Percentiles rank a stretch among this genome's conserved stretches.
phyloP scores from a whole-genome alignment of 2,888 invertebrate genomes.

The Dascillus cervinus region DNA sequence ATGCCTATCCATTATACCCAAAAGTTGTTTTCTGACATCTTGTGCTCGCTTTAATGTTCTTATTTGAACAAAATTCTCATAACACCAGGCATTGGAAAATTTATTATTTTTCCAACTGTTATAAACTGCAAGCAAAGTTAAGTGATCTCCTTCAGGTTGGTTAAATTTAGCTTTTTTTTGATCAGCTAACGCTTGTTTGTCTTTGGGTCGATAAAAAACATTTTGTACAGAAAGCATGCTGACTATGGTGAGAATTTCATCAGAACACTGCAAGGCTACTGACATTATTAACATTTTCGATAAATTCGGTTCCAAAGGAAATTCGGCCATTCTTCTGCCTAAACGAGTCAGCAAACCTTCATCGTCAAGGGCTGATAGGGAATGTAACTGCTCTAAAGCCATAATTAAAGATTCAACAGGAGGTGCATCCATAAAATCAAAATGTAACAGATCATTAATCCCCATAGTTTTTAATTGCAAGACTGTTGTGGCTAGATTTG shows the following conservation, averaged over 20 bases:
- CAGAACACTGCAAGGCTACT: conserved; percentile 93
- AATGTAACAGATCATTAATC: conserved; percentile 94
- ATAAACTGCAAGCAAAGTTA: conserved; percentile 95
- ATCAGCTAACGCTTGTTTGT: conserved; percentile 94
- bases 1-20: conserved; percentile 96
- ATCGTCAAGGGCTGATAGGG: conserved; percentile 92
- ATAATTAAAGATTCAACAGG: conserved; percentile 96
- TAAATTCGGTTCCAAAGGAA: conserved; percentile 95
- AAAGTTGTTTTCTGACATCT: conserved; percentile 93
- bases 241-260: conserved; percentile 96
- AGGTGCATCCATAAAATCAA: conserved; percentile 99
- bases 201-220: conserved; percentile 92
- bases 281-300: conserved; percentile 99
- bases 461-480: conserved; percentile 98
- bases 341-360: conserved; percentile 79
- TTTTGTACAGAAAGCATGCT: conserved; percentile 99
- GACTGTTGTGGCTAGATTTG: conserved; percentile 93
- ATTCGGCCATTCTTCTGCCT: conserved; percentile 94
- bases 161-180: conserved; percentile 99
- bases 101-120: conserved; percentile 99
- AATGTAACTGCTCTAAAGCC: conserved; percentile 95
- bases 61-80: conserved; percentile 98
- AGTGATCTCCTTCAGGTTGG: conserved; percentile 96
- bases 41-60: conserved; percentile 93
- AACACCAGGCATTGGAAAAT: conserved; percentile 99